Evolutionary conservation across 2,797 vertebrate species (phyloP), one percentile per base, ranked within the genome.

Genomic region (Enteromius afrohamiltoni): DNA sequence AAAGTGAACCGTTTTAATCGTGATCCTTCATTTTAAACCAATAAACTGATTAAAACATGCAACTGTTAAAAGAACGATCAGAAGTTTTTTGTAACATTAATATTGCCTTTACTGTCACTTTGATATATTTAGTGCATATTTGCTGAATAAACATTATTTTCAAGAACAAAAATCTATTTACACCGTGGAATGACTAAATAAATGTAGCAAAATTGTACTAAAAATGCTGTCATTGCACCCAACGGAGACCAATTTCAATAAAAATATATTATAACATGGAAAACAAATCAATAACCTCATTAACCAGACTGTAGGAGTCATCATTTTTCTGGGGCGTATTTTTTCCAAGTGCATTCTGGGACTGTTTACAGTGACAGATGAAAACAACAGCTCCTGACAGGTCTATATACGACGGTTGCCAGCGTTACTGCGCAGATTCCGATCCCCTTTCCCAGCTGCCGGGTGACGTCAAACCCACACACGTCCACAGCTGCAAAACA

Each of bases 401-500:
- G 37, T 79, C 77, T 69, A 23, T 73, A 23, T 7, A 49, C 11
- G 11, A 69, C 14, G 19, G 64, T 53, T 80, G 84, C 85, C 80
- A 78, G 73, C 80, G 82, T 85, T 83, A 83, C 71, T 65, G 73
- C 79, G 80, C 73, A 79, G 51, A 85, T 83, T 83, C 81, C 31
- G 80, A 81, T 60, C 79, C 71, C 31, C 71, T 87, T 86, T 85
- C 68, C 82, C 86, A 89, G 88, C 89, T 86, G 88, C 80, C 73
- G 68, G 17, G 53, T 88, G 88, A 89, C 86, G 86, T 88, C 87
- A 88, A 88, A 85, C 79, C 37, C 23, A 80, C 71, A 82, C 86
- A 64, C 85, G 84, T 89, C 87, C 85, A 88, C 88, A 86, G 87
- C 84, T 88, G 89, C 85, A 85, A 87, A 89, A 85, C 83, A 88